phyloP scores from a whole-genome alignment of 92 coral and sea anemone genomes.

The Paramuricea clavata region DNA sequence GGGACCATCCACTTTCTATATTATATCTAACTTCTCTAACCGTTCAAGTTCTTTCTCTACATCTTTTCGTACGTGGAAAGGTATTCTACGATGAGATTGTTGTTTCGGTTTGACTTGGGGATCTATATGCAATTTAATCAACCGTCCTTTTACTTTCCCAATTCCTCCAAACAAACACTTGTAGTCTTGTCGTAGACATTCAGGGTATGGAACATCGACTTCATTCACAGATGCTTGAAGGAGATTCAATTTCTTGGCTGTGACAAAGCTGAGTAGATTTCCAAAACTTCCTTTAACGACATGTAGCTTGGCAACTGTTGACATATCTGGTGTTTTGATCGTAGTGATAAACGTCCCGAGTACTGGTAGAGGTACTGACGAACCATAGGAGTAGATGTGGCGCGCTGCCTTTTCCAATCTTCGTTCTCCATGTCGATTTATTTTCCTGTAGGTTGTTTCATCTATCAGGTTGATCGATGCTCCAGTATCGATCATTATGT shows the following conservation, averaged over 20 bases:
- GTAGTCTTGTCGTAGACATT: background rate
- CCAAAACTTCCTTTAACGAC: conserved; percentile 39
- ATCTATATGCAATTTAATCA: conserved; percentile 72
- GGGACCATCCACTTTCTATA: conserved; percentile 70
- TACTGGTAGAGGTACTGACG: conserved; percentile 50
- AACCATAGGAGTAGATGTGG: conserved; percentile 48
- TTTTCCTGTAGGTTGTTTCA: conserved; percentile 54
- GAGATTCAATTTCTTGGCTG: background rate
- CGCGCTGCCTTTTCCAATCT: conserved; percentile 34
- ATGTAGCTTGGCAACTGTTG: conserved; percentile 39
- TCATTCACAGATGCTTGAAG: background rate
- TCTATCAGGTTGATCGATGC: conserved; percentile 60
- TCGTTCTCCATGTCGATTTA: conserved; percentile 13
- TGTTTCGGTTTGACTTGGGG: conserved; percentile 62
- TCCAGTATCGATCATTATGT: conserved; percentile 70
- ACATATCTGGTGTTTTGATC: conserved; percentile 22
- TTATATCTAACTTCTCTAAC: conserved; percentile 67
- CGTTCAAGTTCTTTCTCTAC: conserved; percentile 55
- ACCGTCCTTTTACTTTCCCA: background rate
- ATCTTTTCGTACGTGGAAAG: conserved; percentile 63
- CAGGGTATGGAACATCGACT: background rate
- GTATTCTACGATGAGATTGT: conserved; percentile 70
- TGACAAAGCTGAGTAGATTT: background rate
- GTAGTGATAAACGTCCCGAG: conserved; percentile 58
- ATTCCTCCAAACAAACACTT: background rate